Conservation (phyloP, 2,888 invertebrate genomes). For the Noctua janthe region DNA sequence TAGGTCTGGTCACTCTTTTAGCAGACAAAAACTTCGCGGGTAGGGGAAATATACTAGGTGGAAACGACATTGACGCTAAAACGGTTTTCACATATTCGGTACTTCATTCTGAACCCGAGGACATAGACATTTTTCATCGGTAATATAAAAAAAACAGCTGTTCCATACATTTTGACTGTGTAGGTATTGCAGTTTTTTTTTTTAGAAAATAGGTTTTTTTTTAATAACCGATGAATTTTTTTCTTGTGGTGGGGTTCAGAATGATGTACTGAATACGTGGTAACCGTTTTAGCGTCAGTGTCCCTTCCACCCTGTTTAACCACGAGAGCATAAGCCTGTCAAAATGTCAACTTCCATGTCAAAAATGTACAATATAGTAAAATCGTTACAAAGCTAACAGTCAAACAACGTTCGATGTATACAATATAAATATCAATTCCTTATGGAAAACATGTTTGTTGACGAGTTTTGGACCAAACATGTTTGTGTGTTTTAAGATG, state of each 20-base stretch:
- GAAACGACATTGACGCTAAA: no score
- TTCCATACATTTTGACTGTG: no score
- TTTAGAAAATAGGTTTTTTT: no score
- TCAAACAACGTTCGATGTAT: slow-evolving; percentile 72
- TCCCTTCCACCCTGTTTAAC: not conserved
- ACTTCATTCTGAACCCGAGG: no score
- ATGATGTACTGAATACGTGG: no score
- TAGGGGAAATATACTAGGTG: not conserved
- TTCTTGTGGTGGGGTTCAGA: no score
- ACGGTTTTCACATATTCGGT: no score
- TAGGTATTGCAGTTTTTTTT: no score
- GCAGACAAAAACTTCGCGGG: not conserved
- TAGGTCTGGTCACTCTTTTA: not conserved
- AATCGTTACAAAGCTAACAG: slow-evolving; percentile 66
- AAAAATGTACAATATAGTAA: slow-evolving; percentile 59
- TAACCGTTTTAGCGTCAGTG: no score
- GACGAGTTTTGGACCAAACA: slow-evolving; percentile 26
- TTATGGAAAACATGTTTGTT: slow-evolving; percentile 49
- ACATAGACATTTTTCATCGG: no score
- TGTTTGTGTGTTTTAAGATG: not conserved
- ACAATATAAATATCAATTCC: slow-evolving; percentile 71
- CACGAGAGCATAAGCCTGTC: slow-evolving; percentile 19
- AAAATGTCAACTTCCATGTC: slow-evolving; percentile 37
- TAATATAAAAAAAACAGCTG: no score
- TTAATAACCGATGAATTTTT: no score